Conservation (phyloP, 2,888 invertebrate genomes). For the Scotopteryx bipunctaria region DNA sequence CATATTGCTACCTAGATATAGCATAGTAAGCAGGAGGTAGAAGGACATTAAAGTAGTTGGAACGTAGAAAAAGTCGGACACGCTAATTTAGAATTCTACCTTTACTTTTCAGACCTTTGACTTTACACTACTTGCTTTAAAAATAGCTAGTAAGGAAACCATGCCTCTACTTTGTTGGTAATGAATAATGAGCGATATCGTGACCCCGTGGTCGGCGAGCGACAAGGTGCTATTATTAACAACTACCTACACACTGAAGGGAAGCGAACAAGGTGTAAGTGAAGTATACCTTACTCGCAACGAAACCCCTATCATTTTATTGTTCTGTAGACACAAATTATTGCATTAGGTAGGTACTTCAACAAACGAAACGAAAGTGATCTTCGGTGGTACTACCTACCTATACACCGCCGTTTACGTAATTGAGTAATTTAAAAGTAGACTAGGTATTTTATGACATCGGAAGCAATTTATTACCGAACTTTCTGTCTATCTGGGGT, state of each 20-base stretch:
- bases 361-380: slow-evolving; percentile 45
- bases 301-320: slow-evolving; percentile 40
- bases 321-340: slow-evolving; percentile 25
- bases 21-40: no score
- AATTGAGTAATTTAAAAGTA: slow-evolving; percentile 35
- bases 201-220: not conserved
- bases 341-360: slow-evolving; percentile 18
- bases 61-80: no score
- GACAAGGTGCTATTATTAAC: not conserved
- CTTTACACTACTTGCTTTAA: not conserved
- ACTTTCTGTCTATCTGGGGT: slow-evolving; percentile 1
- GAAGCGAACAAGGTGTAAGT: no score
- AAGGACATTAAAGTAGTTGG: no score
- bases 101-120: no score
- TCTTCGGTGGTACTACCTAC: no score
- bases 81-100: no score
- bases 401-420: slow-evolving; percentile 37
- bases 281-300: slow-evolving; percentile 9
- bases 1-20: no score
- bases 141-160: not conserved
- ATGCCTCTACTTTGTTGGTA: not conserved
- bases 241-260: no score
- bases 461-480: slow-evolving; percentile 21
- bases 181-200: no score
- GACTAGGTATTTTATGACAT: slow-evolving; percentile 11